Percentiles rank a stretch among this genome's conserved stretches.
Evolutionary conservation across 2,888 invertebrate genomes (phyloP).

Genomic region (Caenorhabditis uteleia): DNA sequence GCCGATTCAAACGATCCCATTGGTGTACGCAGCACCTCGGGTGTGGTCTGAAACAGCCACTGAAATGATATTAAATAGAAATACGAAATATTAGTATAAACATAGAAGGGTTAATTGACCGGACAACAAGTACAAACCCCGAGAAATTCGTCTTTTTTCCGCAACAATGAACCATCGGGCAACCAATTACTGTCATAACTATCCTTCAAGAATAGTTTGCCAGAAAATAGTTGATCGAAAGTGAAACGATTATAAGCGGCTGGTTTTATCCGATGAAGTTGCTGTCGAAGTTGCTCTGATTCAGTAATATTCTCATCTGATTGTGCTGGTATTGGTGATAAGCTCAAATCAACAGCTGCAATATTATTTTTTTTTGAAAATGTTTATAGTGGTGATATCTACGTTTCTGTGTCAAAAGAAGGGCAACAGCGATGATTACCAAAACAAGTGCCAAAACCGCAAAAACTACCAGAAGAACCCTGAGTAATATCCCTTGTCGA

Average conservation of each 20-base stretch:
- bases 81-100: background rate
- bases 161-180: slow-evolving; percentile 35
- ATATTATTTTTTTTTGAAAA: background rate
- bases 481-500: slow-evolving; percentile 6
- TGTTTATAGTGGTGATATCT: slow-evolving; percentile 6
- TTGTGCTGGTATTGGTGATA: background rate
- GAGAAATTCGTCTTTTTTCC: slow-evolving; percentile 32
- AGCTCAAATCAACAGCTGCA: slow-evolving; percentile 40
- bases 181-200: slow-evolving; percentile 34
- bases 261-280: background rate
- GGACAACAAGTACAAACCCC: too few relatives aligned
- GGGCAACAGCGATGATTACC: slow-evolving; percentile 27
- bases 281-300: background rate
- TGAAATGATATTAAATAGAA: background rate
- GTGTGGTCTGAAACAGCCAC: slow-evolving; percentile 4
- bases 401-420: slow-evolving; percentile 47
- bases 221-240: slow-evolving; percentile 41
- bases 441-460: slow-evolving; percentile 28
- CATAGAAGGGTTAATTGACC: too few relatives aligned
- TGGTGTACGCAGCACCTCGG: slow-evolving; percentile 4
- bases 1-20: slow-evolving; percentile 4
- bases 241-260: slow-evolving; percentile 34
- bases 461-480: slow-evolving; percentile 23
- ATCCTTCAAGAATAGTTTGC: slow-evolving; percentile 34
- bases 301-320: background rate